Conservation (phyloP, 1,140 invertebrate genomes). For the Eumaeus atala region DNA sequence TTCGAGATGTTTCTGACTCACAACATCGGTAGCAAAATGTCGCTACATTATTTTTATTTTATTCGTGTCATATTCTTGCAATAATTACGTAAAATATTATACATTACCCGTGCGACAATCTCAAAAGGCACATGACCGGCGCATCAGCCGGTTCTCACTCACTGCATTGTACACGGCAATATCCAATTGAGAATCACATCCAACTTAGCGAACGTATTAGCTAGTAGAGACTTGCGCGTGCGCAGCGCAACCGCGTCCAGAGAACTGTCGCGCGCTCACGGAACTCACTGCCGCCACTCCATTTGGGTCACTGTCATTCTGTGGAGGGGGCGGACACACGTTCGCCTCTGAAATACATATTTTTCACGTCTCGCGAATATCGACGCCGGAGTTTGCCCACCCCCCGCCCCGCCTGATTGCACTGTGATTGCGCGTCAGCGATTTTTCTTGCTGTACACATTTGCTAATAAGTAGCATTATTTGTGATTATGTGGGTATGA, state of each 20-base stretch:
- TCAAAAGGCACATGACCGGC: slow-evolving; percentile 20
- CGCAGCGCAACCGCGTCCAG: slow-evolving; percentile 31
- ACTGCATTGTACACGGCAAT: slow-evolving; percentile 59
- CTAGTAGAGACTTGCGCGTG: slow-evolving; percentile 24
- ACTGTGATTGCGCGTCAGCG: slow-evolving; percentile 3
- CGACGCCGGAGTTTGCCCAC: slow-evolving; percentile 38
- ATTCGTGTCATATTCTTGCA: slow-evolving; percentile 18
- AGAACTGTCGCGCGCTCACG: slow-evolving; percentile 53
- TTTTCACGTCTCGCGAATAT: slow-evolving; percentile 61
- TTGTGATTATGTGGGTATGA: no score
- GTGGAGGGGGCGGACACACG: slow-evolving; percentile 64
- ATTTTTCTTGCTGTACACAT: not conserved
- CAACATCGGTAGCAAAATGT: slow-evolving; percentile 36
- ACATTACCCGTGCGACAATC: slow-evolving; percentile 23
- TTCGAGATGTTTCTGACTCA: slow-evolving; percentile 67
- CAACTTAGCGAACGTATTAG: slow-evolving; percentile 40
- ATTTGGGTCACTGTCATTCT: slow-evolving; percentile 71
- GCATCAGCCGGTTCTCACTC: slow-evolving; percentile 47
- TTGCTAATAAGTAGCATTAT: no score
- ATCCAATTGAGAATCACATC: slow-evolving; percentile 58
- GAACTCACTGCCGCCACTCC: slow-evolving; percentile 67
- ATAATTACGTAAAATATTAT: slow-evolving; percentile 7
- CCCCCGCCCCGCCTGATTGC: slow-evolving; percentile 12
- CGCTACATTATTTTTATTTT: slow-evolving; percentile 32
- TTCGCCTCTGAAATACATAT: slow-evolving; percentile 63